Base-by-base conservation (phyloP, 2,888 invertebrate genomes). In the Yponomeuta evonymella region DNA sequence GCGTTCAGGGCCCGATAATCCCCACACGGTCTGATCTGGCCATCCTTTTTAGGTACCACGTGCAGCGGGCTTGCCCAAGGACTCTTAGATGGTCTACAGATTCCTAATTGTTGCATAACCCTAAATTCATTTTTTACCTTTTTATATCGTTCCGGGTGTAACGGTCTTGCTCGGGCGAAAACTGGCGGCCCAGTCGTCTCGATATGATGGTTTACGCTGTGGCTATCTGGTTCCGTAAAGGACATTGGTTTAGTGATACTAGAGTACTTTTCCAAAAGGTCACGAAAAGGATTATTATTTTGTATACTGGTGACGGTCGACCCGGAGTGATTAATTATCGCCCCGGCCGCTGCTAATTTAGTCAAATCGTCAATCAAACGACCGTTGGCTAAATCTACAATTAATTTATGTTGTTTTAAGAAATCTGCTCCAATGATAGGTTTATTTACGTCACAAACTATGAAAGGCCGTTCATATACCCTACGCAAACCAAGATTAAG, bases 361-460 rank as follows among this genome's bases (percentile, higher is more conserved):
- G 72, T 72, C 9, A 48, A 29, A 4, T 65, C 33, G 43, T 72
- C 71, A 12, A 72, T 58, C 8, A 71, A 36, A 48, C 65, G 23
- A 8, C 62, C 51, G 10, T 66, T 66, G 11, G 51, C 11, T 48
- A 73, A 67, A 69, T 75, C 72, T 11, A 73, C 73, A 11, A 72
- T 10, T 12, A 74, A 36, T 30, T 71, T 67, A 69, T 73, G 48
- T 6, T 62, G 12, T 2, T n/a, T 67, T 67, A 74, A 70, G 33
- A 74, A 74, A 63, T 73, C 73, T 12, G 74, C 74, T 1, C 73
- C 74, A 11, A 73, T 67, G 3, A 74, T 74, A 5, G 73, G 74
- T 23, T 72, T 71, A n/a, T 58, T 65, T 4, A 74, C 72, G 30
- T 73, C 64, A 1, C 70, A 71, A 4, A 75, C 11, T 1, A 75